phyloP scores from a whole-genome alignment of 2,113 vertebrate genomes.

The Origma solitaria region DNA sequence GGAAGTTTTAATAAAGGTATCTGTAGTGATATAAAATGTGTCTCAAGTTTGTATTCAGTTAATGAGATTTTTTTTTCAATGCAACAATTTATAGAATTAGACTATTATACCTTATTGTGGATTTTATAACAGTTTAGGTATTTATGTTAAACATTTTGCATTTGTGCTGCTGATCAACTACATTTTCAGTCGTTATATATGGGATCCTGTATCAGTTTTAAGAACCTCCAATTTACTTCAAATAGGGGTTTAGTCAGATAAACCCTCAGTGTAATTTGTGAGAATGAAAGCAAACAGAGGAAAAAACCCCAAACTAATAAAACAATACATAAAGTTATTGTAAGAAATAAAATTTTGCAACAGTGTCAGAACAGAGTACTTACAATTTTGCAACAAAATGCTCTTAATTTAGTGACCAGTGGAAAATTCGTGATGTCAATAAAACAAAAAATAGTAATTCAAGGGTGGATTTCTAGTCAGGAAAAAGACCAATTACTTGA shows the following conservation, averaged over 20 bases:
- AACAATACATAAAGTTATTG: not conserved
- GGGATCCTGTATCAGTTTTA: not conserved
- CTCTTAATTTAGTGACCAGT: fast-evolving
- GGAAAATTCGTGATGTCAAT: fast-evolving
- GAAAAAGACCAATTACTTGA: not conserved
- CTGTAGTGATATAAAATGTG: not conserved
- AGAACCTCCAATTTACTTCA: not conserved
- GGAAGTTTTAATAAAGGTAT: not conserved
- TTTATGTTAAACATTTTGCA: too few species aligned
- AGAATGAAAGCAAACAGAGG: too few species aligned
- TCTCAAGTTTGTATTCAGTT: not conserved
- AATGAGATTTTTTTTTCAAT: not conserved
- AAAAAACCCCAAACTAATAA: not conserved
- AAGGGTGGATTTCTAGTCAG: not conserved
- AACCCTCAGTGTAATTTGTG: not conserved
- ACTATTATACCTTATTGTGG: not conserved
- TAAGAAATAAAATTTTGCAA: not conserved
- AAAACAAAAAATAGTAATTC: not conserved
- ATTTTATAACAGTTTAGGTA: not conserved
- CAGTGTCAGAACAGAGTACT: not conserved
- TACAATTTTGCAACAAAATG: not conserved
- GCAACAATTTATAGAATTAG: not conserved
- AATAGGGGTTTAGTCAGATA: not conserved
- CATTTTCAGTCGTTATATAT: not conserved
- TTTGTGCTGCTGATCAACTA: too few species aligned